Percentiles rank a stretch among this genome's conserved stretches.
Evolutionary conservation across 2,797 vertebrate genomes (phyloP).

Genomic region (Microctenopoma stevenorrisi): DNA sequence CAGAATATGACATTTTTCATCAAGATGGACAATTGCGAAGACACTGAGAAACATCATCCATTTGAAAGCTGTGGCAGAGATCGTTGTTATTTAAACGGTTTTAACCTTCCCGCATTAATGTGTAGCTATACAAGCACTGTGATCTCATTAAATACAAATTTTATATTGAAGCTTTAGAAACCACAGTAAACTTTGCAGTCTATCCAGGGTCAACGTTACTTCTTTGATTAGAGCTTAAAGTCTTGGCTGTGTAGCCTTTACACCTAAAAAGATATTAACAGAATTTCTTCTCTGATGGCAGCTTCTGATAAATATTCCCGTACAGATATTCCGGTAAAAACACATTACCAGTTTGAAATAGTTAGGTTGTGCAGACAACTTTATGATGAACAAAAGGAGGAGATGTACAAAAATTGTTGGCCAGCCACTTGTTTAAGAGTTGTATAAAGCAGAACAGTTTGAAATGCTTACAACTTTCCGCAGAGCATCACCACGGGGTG

Average conservation of each 20-base stretch:
- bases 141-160: background rate
- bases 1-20: background rate
- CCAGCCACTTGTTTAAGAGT: constrained; percentile 23
- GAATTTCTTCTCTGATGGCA: background rate
- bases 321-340: background rate
- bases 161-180: constrained; percentile 1
- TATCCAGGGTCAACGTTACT: background rate
- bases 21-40: background rate
- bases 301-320: background rate
- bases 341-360: background rate
- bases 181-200: background rate
- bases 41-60: background rate
- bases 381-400: background rate
- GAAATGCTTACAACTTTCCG: constrained; percentile 29
- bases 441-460: constrained; percentile 36
- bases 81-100: background rate
- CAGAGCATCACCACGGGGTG: constrained; percentile 38
- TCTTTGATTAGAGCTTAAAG: constrained; percentile 1
- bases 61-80: background rate
- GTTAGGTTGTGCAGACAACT: constrained; percentile 10
- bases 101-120: background rate
- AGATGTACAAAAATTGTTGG: constrained; percentile 1
- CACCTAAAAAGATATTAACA: constrained; percentile 24
- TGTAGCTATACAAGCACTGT: background rate
- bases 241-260: background rate